Base-by-base conservation (phyloP, 37 sponge, comb jelly and placozoan genomes). In the Diacarnus erythraeanus region DNA sequence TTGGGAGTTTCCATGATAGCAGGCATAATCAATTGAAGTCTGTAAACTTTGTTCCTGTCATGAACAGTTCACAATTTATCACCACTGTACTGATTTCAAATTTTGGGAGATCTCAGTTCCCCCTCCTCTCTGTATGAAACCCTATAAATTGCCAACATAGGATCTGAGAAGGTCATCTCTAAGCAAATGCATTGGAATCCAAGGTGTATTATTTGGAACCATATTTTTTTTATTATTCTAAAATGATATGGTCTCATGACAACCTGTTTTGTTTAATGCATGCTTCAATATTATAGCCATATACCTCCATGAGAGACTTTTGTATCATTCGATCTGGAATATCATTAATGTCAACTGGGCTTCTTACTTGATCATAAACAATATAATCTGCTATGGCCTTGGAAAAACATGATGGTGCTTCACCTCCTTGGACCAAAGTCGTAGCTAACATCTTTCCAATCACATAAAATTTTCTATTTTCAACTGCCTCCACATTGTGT, bases 381-480 rank as follows among this genome's bases (percentile, higher is more conserved):
- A 63, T 8, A 42, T 47, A 83, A 31, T 83, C 83, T 30, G 76
- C 75, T 36, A 83, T 70, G 65, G 76, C 68, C 22, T 22, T 27
- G 6, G 83, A 27, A 59, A 82, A 82, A 27, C 83, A 82, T 63
- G 73, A 44, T 4, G 65, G 83, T 36, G 75, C 56, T 35, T 82
- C 37, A 6, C 80, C 80, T 23, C 83, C 83, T 39, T 82, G 74
- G 9, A 82, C 72, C 4, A 82, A 5, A 27, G 68, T 60, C 26
- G 75, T 73, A 26, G 83, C n/a, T n/a, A 82, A 63, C 42, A 82
- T 72, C 63, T 73, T 72, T 2, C 83, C 83, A 38, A 82, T 67
- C 29, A 60, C 27, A 37, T 25, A 72, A 54, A 38, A 82, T 2
- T 37, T 82, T 47, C 61, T 82, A 15, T 29, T 41, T 2, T 74